Base-by-base conservation (phyloP, 2,797 vertebrate genomes). In the Ptychadena robeensis region DNA sequence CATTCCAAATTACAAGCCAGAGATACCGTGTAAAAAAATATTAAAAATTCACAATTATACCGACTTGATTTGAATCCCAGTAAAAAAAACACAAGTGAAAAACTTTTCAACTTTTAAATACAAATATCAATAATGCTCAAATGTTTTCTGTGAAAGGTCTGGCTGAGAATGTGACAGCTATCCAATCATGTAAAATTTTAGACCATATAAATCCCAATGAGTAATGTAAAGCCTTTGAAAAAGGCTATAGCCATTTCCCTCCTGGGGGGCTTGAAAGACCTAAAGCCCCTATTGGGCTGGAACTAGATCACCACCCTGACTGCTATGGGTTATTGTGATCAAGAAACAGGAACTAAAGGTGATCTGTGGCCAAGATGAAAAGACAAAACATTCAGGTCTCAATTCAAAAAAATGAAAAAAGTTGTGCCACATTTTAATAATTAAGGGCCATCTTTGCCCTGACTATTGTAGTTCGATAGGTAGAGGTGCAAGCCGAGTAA, bases 401-500 rank as follows among this genome's bases (percentile, higher is more conserved):
- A n/a, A n/a, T n/a, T n/a, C n/a, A 18, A 44, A 44, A 15, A 18
- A 15, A 40, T 3, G 0, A 15, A 15, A 44, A 44, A 5, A 4
- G 0, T 14, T 4, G 5, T 44, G 11, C 14, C 14, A 53, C 10
- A 9, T 53, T 53, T 53, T 53, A 18, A 53, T 22, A 53, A 53
- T 53, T 22, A 15, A 1, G 34, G 44, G 6, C 22, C 18, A 34
- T 34, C 66, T 5, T 35, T 68, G 66, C 18, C 66, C 34, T 68
- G 0, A 25, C 32, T 68, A 31, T 40, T 38, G 63, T n/a, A 31
- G 25, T 9, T 1, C 9, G 14, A 14, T 11, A 37, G 35, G 15
- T 7, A 28, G 40, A 14, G 57, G 34, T 44, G 63, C 48, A n/a
- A 65, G 28, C 72, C 44, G 65, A 57, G 27, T 59, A 66, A 79